These are phyloP conservation scores for Chrysotoxum bicinctum DNA, from an alignment of 2,888 invertebrate species.

Conservation along the genomic window DNA sequence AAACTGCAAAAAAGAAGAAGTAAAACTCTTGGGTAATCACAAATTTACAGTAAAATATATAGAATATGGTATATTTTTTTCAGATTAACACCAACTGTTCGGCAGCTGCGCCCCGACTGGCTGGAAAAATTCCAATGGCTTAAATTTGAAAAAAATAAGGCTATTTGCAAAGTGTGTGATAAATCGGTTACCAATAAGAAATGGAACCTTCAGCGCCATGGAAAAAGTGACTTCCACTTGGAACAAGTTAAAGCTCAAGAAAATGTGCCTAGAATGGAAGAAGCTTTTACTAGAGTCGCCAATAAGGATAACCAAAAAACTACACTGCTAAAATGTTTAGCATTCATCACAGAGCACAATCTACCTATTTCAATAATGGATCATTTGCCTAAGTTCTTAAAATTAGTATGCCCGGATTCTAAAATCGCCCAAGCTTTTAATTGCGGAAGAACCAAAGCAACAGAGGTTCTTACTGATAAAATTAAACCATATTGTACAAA, in stretches of 20 bases:
- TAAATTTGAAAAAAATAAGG: not conserved
- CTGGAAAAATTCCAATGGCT: no score
- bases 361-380: not conserved
- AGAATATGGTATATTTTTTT: no score
- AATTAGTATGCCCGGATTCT: not conserved
- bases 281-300: no score
- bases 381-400: not conserved
- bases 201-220: not conserved
- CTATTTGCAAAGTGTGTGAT: not conserved
- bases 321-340: not conserved
- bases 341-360: not conserved
- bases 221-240: not conserved
- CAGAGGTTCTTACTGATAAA: no score
- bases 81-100: no score
- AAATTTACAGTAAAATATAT: not conserved
- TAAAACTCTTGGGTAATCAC: not conserved
- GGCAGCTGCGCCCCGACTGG: no score
- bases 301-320: not conserved
- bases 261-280: not conserved
- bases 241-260: not conserved
- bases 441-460: slow-evolving; percentile 15
- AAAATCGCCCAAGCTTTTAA: no score
- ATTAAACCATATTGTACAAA: no score
- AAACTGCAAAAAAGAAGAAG: not conserved
- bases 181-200: not conserved